phyloP scores from a whole-genome alignment of 1,140 invertebrate genomes.

The Drosophila hydei region DNA sequence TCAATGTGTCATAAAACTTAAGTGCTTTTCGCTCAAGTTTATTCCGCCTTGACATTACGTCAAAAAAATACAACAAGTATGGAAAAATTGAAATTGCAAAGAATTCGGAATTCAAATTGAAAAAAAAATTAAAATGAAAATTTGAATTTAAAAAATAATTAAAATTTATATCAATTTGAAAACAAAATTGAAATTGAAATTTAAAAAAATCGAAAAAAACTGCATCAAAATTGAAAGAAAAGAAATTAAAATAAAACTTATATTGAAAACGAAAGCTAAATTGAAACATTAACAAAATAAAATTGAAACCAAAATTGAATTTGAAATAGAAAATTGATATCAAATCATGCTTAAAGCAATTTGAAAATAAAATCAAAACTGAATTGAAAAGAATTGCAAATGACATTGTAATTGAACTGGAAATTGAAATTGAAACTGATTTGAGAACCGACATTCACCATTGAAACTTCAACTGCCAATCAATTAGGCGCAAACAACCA shows the following conservation, averaged over 20 bases:
- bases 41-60: not conserved
- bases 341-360: not conserved
- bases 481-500: too few species aligned
- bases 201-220: not conserved
- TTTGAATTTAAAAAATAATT: too few species aligned
- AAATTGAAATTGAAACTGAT: not conserved
- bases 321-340: too few species aligned
- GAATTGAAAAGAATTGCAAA: not conserved
- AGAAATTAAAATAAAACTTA: too few species aligned
- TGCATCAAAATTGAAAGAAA: constrained; percentile 21
- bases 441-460: not conserved
- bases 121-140: constrained; percentile 1
- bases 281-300: not conserved
- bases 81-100: constrained; percentile 12
- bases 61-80: not conserved
- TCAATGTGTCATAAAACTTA: not conserved
- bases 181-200: not conserved
- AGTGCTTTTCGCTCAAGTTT: not conserved
- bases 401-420: not conserved
- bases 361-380: not conserved
- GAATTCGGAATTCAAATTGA: constrained; percentile 6
- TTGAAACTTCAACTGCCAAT: constrained; percentile 13
- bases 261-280: not conserved
- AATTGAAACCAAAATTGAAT: not conserved
- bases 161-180: not conserved